Base-by-base conservation (phyloP, 2,113 vertebrate species). In the Ctenodactylus gundi region DNA sequence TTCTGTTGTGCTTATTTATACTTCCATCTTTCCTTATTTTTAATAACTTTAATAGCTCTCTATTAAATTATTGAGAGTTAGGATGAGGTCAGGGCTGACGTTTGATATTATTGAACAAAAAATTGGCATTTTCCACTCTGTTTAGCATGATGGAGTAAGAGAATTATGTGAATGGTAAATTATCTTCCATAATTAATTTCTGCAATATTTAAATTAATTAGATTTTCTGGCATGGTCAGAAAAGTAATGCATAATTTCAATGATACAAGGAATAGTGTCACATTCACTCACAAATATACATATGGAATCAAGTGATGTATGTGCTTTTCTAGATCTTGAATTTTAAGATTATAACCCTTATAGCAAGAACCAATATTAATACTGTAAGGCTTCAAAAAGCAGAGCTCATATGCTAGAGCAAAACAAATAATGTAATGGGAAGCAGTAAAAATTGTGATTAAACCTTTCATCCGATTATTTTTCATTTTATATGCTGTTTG, bases 361-460 rank as follows among this genome's bases (percentile, higher is more conserved):
- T n/a, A 92, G 91, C n/a, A 77, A 75, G 85, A 91, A 58, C 39
- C 77, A 39, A 65, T 75, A 68, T 78, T 68, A 94, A 85, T 57
- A 76, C 4, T 57, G 64, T 21, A 67, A 85, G 82, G n/a, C 85
- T 96, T 85, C 77, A 75, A 67, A 88, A 85, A 53, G 62, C 90
- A 88, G 85, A 78, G 55, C 80, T 72, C 51, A 41, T 46, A 14
- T 49, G 58, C 92, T 76, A 81, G 75, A 89, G 91, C 53, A 76
- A 96, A 94, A 84, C 94, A 97, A 95, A 95, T 87, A 91, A 64
- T 94, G 20, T 15, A 89, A 67, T 0, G 4, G 49, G 60, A 97
- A 76, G 83, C 94, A 81, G 80, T 95, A 94, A 95, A 96, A 91
- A 81, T 21, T 78, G 64, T 91, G 95, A 96, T 97, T 96, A 95